Base-by-base conservation (phyloP, 2,113 vertebrate genomes). In the Siphamia tubifer region DNA sequence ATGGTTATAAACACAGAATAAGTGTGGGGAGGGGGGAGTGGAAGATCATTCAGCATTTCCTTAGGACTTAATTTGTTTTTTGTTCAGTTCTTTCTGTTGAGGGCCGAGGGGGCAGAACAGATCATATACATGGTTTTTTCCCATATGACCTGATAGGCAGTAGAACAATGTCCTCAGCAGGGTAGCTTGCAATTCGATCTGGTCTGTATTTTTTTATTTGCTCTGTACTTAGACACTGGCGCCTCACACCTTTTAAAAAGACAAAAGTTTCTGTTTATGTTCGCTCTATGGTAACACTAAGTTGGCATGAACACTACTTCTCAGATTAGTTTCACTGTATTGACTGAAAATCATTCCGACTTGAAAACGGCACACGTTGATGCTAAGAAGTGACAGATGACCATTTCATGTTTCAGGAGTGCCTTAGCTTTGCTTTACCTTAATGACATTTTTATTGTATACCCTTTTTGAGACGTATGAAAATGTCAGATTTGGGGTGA, bases 261-360 rank as follows among this genome's bases (percentile, higher is more conserved):
- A 83, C 74, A 86, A 85, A 61, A 53, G 72, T 84, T 87, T 86
- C 69, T 85, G 79, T 88, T 87, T 84, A 67, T 81, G 40, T 63
- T 75, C 51, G 55, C 20, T 16, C 74, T 48, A 74, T 83, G 65
- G 79, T 62, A 84, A 77, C 68, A 52, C 55, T 13, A 25, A 68
- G 45, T 62, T 66, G 44, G 70, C 70, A 51, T 38, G 28, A 70
- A 53, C 11, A 4, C 66, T 67, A 12, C 0, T 34, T 49, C 45
- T 23, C 32, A 31, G 52, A 72, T 73, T 58, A 74, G 74, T 75
- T 77, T 83, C 72, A 40, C 76, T 16, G 79, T 78, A 52, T 69
- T 31, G 28, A 16, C 44, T 67, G 20, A 43, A 75, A 79, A 71
- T 48, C 34, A 16, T 35, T 73, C 35, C 44, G 13, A 1, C 25